These are phyloP conservation scores for Eremophila alpestris DNA, from an alignment of 2,797 vertebrate genomes.

Conservation along the genomic window DNA sequence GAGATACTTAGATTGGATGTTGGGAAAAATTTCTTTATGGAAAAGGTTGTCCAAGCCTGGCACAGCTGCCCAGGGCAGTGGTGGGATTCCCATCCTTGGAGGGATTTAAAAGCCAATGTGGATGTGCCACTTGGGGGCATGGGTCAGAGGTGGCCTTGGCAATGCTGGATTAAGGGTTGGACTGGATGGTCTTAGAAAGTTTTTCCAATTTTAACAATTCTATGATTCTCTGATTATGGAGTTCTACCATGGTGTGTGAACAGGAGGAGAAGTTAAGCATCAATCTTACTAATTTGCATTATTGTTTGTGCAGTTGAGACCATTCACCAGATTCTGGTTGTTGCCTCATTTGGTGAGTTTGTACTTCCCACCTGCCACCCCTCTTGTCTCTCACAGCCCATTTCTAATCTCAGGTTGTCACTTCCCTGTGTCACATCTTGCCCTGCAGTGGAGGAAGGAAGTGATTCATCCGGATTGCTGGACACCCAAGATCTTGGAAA, in stretches of 20 bases:
- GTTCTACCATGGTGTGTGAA: background rate
- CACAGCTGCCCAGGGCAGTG: background rate
- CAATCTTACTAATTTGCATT: background rate
- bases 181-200: background rate
- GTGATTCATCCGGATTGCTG: background rate
- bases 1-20: background rate
- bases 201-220: background rate
- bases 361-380: background rate
- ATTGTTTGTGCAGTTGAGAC: fast-evolving
- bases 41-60: background rate
- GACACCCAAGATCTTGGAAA: background rate
- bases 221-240: background rate
- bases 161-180: fast-evolving
- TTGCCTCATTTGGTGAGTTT: background rate
- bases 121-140: background rate
- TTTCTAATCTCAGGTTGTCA: fast-evolving
- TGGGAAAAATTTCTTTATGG: background rate
- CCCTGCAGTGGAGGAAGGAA: background rate
- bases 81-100: fast-evolving
- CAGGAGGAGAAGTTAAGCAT: background rate
- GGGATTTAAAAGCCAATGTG: fast-evolving
- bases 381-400: background rate
- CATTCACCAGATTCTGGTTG: fast-evolving
- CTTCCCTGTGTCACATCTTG: background rate
- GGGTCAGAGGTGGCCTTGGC: background rate